Evolutionary conservation across 1,140 invertebrate genomes (phyloP).

Genomic region (Macrobrachium rosenbergii): DNA sequence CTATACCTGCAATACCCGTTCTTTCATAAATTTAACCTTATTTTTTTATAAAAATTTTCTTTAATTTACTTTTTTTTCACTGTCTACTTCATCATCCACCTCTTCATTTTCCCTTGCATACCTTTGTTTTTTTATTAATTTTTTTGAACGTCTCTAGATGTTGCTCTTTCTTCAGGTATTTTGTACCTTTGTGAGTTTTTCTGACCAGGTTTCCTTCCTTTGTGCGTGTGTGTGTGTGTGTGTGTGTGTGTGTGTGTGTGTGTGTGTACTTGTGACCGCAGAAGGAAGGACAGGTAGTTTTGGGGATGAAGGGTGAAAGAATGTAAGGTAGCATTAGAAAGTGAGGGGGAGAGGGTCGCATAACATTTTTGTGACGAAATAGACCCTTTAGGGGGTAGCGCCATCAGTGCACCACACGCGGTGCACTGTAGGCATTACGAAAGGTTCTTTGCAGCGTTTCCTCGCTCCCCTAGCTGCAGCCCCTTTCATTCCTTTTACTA

Average conservation of each 20-base stretch:
- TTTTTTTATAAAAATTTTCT: not conserved
- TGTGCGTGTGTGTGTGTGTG: slow-evolving; percentile 28
- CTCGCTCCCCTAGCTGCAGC: no score
- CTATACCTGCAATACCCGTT: not conserved
- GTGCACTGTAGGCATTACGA: no score
- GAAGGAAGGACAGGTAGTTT: not conserved
- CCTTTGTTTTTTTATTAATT: not conserved
- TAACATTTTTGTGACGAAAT: not conserved
- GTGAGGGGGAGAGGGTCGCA: not conserved
- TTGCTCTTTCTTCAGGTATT: slow-evolving; percentile 6
- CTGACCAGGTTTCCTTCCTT: not conserved
- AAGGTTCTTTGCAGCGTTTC: no score
- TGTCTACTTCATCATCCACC: not conserved
- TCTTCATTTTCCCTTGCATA: not conserved
- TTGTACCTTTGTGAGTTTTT: not conserved
- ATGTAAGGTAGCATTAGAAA: not conserved
- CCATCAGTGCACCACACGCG: no score
- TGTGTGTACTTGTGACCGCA: not conserved
- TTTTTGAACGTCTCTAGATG: not conserved
- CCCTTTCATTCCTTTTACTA: no score
- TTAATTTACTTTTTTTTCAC: not conserved
- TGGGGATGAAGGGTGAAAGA: not conserved
- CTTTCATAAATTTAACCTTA: not conserved
- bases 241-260: slow-evolving; percentile 4
- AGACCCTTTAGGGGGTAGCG: no score